Percentiles rank a stretch among this genome's conserved stretches.
Evolutionary conservation across 1,140 invertebrate species (phyloP).

Genomic region (Meloidogyne floridensis): DNA sequence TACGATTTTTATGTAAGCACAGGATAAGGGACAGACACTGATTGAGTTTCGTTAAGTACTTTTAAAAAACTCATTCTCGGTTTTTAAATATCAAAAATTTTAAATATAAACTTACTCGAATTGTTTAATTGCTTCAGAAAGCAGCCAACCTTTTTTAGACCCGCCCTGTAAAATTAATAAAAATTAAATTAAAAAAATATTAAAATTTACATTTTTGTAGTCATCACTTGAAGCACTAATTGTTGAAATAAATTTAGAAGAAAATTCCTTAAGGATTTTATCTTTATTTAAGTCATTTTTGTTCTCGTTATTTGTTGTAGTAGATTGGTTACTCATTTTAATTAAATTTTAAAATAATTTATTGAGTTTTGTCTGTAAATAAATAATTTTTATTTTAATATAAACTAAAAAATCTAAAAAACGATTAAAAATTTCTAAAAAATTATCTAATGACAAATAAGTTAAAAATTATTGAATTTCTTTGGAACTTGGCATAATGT

Average conservation of each 20-base stretch:
- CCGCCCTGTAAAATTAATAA: background rate
- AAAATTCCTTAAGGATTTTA: conserved; percentile 5
- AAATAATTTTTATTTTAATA: too few species aligned
- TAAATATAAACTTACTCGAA: background rate
- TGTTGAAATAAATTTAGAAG: background rate
- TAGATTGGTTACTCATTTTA: background rate
- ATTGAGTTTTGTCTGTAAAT: too few species aligned
- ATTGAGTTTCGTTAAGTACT: too few species aligned
- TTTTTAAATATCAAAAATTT: too few species aligned
- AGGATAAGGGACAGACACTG: too few species aligned
- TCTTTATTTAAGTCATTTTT: background rate
- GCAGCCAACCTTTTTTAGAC: background rate
- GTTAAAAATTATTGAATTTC: too few species aligned
- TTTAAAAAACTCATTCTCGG: background rate
- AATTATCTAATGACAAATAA: too few species aligned
- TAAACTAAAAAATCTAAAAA: too few species aligned
- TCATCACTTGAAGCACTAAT: background rate
- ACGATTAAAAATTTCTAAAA: too few species aligned
- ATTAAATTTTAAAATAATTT: background rate
- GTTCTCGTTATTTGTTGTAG: background rate
- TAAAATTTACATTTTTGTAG: background rate
- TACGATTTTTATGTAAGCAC: too few species aligned
- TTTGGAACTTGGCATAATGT: too few species aligned
- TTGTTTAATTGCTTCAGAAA: background rate
- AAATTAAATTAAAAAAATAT: background rate